Base-by-base conservation (phyloP, 2,888 invertebrate genomes). In the Malachius bipustulatus region DNA sequence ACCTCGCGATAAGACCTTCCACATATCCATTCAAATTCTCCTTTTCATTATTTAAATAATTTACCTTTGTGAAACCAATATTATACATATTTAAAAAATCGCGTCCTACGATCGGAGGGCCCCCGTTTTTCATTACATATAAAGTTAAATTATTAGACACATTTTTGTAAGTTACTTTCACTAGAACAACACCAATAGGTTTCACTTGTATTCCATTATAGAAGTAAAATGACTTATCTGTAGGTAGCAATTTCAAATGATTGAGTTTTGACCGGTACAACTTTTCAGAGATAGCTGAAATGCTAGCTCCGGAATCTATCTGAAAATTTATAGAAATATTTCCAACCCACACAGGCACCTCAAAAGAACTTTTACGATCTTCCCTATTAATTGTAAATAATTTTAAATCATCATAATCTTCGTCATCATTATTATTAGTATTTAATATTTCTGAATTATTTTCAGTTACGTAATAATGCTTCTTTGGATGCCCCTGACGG, bases 221-320 rank as follows among this genome's bases (percentile, higher is more conserved):
- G 24, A 29, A 28, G 15, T 27, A 30, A 13, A 38, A 34, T 12
- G 14, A 19, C 30, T 24, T 15, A 26, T 31, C 24, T 27, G 37
- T 9, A 14, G n/a, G 16, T 16, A 16, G 11, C 13, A 35, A 11
- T 4, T 13, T 28, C 16, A 16, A 30, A 9, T 13, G 11, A 13
- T 11, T 16, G 14, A 37, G 35, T 19, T 35, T 12, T 29, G 29
- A 10, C 10, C 19, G 12, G 30, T 29, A 37, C n/a, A 35, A 16
- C 15, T 28, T 19, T 24, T 37, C 34, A 9, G 37, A 37, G 24
- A 37, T 34, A 11, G 12, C 30, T 11, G 35, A 32, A 4, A 35
- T 33, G 9, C 38, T 38, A 9, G 35, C 32, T 16, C 35, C 35
- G 12, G 39, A 26, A 37, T 37, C 37, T n/a, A n/a, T n/a, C n/a